Percentiles rank a stretch among this genome's conserved stretches.
Conservation (phyloP, 2,113 vertebrate species). For the Antechinus stuartii region DNA sequence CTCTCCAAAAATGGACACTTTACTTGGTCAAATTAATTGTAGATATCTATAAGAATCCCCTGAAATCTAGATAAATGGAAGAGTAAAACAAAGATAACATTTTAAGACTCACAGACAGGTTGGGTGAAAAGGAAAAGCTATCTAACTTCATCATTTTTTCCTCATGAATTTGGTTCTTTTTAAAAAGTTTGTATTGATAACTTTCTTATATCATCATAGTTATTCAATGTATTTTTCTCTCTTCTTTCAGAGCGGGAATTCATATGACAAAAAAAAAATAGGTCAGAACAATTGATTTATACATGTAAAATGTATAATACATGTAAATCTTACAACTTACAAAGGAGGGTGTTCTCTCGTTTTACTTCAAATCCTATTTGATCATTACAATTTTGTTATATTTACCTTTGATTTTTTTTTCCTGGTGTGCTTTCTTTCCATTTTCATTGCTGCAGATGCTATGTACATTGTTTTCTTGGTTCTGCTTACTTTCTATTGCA, state of each 20-base stretch:
- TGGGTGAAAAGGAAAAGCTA: neutral
- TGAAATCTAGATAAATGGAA: neutral
- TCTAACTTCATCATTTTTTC: neutral
- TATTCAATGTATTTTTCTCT: neutral
- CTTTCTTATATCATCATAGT: neutral
- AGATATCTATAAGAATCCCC: fast-evolving
- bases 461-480: neutral
- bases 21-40: neutral
- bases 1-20: neutral
- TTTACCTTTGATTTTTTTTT: neutral
- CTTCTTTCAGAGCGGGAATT: neutral
- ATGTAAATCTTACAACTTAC: neutral
- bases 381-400: neutral
- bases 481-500: neutral
- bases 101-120: neutral
- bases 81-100: neutral
- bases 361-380: neutral
- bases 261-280: neutral
- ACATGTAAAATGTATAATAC: neutral
- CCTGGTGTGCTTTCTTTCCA: neutral
- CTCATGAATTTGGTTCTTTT: neutral
- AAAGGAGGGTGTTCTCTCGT: neutral
- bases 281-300: neutral
- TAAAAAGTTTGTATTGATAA: neutral
- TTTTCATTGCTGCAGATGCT: neutral